Conservation (phyloP, 2,797 vertebrate species). For the Limosa lapponica region DNA sequence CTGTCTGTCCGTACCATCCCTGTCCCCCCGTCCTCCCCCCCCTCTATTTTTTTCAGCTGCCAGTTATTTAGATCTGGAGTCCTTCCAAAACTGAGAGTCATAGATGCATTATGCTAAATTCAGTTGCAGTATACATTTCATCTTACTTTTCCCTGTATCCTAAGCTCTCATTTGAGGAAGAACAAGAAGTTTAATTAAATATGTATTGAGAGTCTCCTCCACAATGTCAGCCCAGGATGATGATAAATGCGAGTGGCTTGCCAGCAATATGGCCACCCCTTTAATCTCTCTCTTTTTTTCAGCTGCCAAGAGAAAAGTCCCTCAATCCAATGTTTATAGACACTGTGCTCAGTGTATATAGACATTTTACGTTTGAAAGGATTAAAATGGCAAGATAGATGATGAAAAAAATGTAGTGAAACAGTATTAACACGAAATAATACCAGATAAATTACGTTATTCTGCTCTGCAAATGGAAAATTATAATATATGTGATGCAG, state of each 20-base stretch:
- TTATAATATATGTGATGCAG: not conserved
- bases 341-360: not conserved
- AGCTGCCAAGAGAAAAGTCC: not conserved
- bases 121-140: not conserved
- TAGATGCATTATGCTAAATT: not conserved
- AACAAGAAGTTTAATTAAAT: constrained; percentile 70
- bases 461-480: not conserved
- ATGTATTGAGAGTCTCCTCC: constrained; percentile 20
- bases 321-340: not conserved
- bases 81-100: constrained; percentile 19
- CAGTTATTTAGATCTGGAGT: constrained; percentile 9
- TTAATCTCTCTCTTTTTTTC: constrained; percentile 45
- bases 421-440: not conserved
- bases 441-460: not conserved
- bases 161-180: constrained; percentile 49
- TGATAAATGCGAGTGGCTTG: constrained; percentile 44
- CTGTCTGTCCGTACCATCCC: too few relatives aligned
- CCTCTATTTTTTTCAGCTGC: not conserved
- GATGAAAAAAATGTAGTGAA: not conserved
- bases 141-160: not conserved
- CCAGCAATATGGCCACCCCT: not conserved
- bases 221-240: not conserved
- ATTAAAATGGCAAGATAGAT: not conserved
- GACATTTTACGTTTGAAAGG: not conserved
- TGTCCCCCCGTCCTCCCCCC: too few relatives aligned